Evolutionary conservation across 2,888 invertebrate species (phyloP).

Genomic region (Drosophila melanosoma): DNA sequence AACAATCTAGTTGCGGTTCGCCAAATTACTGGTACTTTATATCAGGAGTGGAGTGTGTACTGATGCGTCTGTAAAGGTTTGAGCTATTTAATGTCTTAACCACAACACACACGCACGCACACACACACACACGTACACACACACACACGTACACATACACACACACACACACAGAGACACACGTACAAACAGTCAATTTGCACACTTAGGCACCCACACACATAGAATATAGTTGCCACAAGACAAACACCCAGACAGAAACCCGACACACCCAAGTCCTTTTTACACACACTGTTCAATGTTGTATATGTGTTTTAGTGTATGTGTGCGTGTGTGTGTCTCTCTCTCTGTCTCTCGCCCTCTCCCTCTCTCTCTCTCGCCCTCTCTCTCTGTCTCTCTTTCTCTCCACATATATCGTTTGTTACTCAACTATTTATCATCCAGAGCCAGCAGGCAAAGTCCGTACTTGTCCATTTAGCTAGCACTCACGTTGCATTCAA

Average conservation of each 20-base stretch:
- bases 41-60: background rate
- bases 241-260: conserved; percentile 23
- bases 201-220: conserved; percentile 16
- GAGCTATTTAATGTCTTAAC: conserved; percentile 1
- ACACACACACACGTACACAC: too few species aligned
- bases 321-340: conserved; percentile 53
- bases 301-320: conserved; percentile 78
- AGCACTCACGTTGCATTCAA: conserved; percentile 33
- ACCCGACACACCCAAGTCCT: conserved; percentile 37
- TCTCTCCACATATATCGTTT: conserved; percentile 11
- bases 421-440: conserved; percentile 26
- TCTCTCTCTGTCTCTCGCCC: conserved; percentile 14
- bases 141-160: background rate
- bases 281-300: conserved; percentile 62
- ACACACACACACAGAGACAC: conserved; percentile 1
- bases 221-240: conserved; percentile 7
- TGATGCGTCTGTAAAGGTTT: conserved; percentile 16
- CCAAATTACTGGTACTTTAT: background rate
- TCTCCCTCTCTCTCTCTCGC: conserved; percentile 12
- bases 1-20: background rate
- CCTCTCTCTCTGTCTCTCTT: conserved; percentile 6
- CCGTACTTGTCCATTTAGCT: conserved; percentile 47
- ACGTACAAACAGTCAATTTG: background rate
- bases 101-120: conserved; percentile 5
- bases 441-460: conserved; percentile 39